Conservation (phyloP, 2,113 vertebrate species). For the Barnardius zonarius region DNA sequence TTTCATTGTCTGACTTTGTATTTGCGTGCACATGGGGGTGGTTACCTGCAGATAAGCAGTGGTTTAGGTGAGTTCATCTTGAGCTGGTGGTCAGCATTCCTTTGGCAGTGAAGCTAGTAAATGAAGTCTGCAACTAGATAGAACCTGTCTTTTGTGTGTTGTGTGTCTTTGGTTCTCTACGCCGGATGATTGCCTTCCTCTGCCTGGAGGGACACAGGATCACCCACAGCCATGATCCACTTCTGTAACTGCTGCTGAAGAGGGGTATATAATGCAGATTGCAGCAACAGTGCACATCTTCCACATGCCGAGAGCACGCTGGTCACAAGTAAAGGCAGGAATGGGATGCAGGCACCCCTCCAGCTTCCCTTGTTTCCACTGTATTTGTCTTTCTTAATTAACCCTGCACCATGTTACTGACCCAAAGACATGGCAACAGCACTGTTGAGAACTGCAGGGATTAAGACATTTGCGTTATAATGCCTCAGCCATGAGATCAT, state of each 20-base stretch:
- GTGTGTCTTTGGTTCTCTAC: neutral
- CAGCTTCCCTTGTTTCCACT: constrained; percentile 1
- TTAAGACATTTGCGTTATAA: constrained; percentile 8
- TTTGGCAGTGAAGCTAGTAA: neutral
- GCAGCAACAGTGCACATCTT: neutral
- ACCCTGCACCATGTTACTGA: constrained; percentile 5
- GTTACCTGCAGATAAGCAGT: neutral
- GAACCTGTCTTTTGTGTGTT: neutral
- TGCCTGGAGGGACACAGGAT: neutral
- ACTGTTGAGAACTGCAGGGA: constrained; percentile 21
- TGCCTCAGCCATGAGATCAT: constrained; percentile 58
- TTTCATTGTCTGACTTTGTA: neutral
- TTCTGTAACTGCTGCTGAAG: neutral
- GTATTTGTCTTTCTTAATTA: constrained; percentile 54
- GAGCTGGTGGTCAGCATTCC: neutral
- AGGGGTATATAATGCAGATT: neutral
- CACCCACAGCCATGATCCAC: neutral
- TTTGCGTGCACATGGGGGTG: neutral
- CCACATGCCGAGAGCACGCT: neutral
- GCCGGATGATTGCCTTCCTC: neutral
- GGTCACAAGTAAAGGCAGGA: neutral
- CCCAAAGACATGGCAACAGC: constrained; percentile 32
- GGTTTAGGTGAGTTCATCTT: neutral
- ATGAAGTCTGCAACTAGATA: neutral
- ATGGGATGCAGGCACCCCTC: neutral